Evolutionary conservation across 1,140 invertebrate genomes (phyloP), one percentile per base, ranked within the genome.

Genomic region (Pollicipes pollicipes): DNA sequence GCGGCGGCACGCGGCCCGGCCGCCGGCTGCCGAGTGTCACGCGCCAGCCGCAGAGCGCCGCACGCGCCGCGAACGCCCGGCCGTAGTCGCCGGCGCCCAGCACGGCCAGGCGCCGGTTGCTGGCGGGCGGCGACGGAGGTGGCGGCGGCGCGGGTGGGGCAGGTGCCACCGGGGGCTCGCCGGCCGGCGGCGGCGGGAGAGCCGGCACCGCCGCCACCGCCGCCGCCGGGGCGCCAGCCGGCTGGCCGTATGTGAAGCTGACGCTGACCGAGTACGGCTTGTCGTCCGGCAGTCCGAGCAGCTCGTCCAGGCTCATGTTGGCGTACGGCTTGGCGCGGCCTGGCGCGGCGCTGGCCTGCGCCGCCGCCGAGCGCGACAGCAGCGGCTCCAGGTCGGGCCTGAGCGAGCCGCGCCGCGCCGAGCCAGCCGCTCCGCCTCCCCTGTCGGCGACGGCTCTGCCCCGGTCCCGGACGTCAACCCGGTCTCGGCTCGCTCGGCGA

Each of bases 71-170:
- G 30, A 76, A 69, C 26, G 75, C 75, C 2, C 75, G 66, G 6
- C 75, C 75, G 68, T 74, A 76, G 70, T 76, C 75, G 0, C 75
- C 75, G 0, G 71, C 71, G 0, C 75, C 75, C 27, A 75, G 66
- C 27, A 76, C 64, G 10, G 27, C 3, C n/a, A 66, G 64, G 8
- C 26, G 64, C 64, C 64, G 64, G 13, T 58, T 2, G 10, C n/a
- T n/a, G n/a, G 13, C 45, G 2, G 45, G 24, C 45, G 8, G 13
- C 45, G 8, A 3, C 45, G 21, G 10, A 2, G 45, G 45, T 24
- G 13, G 13, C 45, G 45, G 45, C 45, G 8, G 10, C 45, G 8
- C 2, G 6, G 2, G 10, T 2, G 45, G 45, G 2, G 8, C 45
- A n/a, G n/a, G n/a, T n/a, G n/a, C n/a, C n/a, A n/a, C n/a, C n/a